Conservation (phyloP, 1,140 invertebrate species). For the Calliphora vicina region DNA sequence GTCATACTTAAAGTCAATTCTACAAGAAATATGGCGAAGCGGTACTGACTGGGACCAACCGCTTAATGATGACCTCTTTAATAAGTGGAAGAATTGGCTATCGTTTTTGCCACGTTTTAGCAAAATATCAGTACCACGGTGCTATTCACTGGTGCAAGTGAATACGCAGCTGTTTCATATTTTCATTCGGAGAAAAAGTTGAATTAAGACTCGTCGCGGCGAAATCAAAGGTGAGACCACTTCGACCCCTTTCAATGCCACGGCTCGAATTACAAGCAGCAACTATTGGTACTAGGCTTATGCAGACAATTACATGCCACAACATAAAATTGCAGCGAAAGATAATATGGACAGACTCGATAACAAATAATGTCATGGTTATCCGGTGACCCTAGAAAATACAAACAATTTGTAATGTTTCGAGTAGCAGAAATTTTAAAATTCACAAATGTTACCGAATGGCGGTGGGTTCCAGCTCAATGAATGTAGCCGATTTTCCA, state of each 20-base stretch:
- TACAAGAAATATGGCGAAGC: slow-evolving; percentile 59
- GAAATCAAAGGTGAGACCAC: slow-evolving; percentile 58
- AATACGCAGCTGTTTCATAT: slow-evolving; percentile 40
- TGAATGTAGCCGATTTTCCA: slow-evolving; percentile 52
- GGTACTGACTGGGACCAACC: slow-evolving; percentile 59
- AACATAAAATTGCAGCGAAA: neutral
- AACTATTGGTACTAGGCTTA: slow-evolving; percentile 50
- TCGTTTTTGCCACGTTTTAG: neutral
- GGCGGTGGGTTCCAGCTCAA: slow-evolving; percentile 50
- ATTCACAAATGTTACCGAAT: slow-evolving; percentile 44
- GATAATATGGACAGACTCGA: neutral
- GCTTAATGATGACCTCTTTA: slow-evolving; percentile 37
- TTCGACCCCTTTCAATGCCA: slow-evolving; percentile 57
- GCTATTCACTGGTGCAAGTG: slow-evolving; percentile 40
- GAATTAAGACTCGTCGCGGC: slow-evolving; percentile 34
- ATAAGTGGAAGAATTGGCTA: slow-evolving; percentile 43
- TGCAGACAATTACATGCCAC: neutral
- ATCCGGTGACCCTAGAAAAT: neutral
- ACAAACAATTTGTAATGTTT: slow-evolving; percentile 14
- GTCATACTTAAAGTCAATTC: slow-evolving; percentile 58
- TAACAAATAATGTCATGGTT: slow-evolving; percentile 10
- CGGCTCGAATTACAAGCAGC: slow-evolving; percentile 63
- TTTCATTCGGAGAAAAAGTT: neutral
- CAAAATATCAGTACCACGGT: neutral
- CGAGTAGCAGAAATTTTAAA: slow-evolving; percentile 38